Conservation (phyloP, 2,888 invertebrate species). For the Andrena flavipes region DNA sequence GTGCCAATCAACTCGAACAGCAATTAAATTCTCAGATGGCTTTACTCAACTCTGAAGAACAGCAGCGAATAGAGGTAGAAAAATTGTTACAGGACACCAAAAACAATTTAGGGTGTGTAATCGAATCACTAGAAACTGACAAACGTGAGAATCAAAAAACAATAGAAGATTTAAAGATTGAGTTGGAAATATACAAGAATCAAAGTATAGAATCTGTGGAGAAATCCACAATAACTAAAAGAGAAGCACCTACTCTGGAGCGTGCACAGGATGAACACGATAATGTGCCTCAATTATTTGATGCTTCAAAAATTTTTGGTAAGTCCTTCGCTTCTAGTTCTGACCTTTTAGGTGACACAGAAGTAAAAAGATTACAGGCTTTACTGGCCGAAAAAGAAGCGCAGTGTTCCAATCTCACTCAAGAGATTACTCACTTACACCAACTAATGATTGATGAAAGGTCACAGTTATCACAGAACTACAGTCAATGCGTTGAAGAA, state of each 20-base stretch:
- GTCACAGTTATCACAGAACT: slow-evolving; percentile 41
- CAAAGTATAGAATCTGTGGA: slow-evolving; percentile 29
- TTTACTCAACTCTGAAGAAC: slow-evolving; percentile 79
- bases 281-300: slow-evolving; percentile 73
- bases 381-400: slow-evolving; percentile 69
- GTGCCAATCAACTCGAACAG: slow-evolving; percentile 86
- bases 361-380: slow-evolving; percentile 60
- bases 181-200: slow-evolving; percentile 68
- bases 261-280: slow-evolving; percentile 35
- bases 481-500: slow-evolving; percentile 34
- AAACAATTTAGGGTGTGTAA: slow-evolving; percentile 74
- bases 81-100: slow-evolving; percentile 41
- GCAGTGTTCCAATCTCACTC: slow-evolving; percentile 59
- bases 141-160: slow-evolving; percentile 24
- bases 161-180: slow-evolving; percentile 54
- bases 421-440: slow-evolving; percentile 57
- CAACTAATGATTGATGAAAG: slow-evolving; percentile 56
- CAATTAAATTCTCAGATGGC: slow-evolving; percentile 85
- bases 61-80: slow-evolving; percentile 65
- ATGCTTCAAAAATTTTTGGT: slow-evolving; percentile 78
- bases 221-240: slow-evolving; percentile 21
- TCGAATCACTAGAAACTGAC: slow-evolving; percentile 51
- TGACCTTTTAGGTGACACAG: slow-evolving; percentile 25
- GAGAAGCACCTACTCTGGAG: slow-evolving; percentile 34
- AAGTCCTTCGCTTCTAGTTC: slow-evolving; percentile 31